Conservation (phyloP, 2,113 vertebrate species). For the Trachemys scripta region DNA sequence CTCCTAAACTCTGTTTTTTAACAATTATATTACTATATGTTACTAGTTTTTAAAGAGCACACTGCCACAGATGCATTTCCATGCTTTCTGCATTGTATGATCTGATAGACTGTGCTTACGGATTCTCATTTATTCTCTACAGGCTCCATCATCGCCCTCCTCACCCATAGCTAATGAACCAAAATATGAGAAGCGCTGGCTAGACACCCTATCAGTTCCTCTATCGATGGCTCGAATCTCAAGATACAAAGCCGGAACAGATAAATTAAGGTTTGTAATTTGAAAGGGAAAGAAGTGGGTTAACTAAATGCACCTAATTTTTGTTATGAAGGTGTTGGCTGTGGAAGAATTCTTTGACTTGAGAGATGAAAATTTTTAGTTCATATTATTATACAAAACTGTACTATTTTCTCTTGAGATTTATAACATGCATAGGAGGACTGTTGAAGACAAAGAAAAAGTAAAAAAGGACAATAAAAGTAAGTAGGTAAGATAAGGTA, state of each 20-base stretch:
- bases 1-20: constrained; percentile 5
- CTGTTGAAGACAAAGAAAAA: neutral
- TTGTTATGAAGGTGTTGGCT: constrained; percentile 51
- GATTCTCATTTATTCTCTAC: constrained; percentile 80
- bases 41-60: constrained; percentile 28
- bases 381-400: neutral
- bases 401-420: neutral
- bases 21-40: neutral
- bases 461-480: neutral
- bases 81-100: neutral
- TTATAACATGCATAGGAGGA: neutral
- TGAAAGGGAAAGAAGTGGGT: constrained; percentile 23
- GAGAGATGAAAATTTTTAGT: neutral
- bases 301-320: constrained; percentile 27
- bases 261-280: constrained; percentile 92
- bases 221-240: constrained; percentile 93
- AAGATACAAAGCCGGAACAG: constrained; percentile 88
- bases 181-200: constrained; percentile 95
- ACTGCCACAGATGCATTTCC: constrained; percentile 42
- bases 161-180: constrained; percentile 90
- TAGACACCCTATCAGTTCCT: constrained; percentile 89
- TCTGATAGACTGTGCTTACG: constrained; percentile 53
- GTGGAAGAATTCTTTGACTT: neutral
- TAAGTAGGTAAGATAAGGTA: no score
- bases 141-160: constrained; percentile 90